These are phyloP conservation scores for Mamestra brassicae DNA, from an alignment of 2,888 invertebrate species.

Conservation along the genomic window DNA sequence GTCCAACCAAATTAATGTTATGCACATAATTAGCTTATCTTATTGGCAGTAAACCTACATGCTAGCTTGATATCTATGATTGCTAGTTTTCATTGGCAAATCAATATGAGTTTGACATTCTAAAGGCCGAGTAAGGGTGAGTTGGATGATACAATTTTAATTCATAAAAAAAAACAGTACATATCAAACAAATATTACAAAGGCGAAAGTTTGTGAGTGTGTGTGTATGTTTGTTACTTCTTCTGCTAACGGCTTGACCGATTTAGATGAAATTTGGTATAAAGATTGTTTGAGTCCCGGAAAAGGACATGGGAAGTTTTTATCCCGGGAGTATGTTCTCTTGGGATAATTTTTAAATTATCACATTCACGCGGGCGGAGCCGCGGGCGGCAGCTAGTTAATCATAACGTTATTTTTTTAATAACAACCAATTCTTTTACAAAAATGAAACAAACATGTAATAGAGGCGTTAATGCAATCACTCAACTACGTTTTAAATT, in stretches of 20 bases:
- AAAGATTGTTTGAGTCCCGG: too few species aligned
- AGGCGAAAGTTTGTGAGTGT: too few species aligned
- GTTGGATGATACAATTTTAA: not conserved
- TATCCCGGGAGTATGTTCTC: too few species aligned
- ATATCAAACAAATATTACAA: too few species aligned
- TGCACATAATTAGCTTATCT: conserved; percentile 28
- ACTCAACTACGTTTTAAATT: too few species aligned
- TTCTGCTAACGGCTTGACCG: too few species aligned
- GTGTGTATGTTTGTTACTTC: too few species aligned
- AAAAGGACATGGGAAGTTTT: too few species aligned
- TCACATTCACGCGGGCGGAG: too few species aligned
- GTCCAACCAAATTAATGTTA: conserved; percentile 17
- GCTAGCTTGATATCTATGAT: conserved; percentile 8
- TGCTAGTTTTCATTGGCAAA: conserved; percentile 20
- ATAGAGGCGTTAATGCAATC: not conserved
- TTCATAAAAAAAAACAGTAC: not conserved
- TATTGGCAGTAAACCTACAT: conserved; percentile 25
- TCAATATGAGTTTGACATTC: conserved; percentile 40
- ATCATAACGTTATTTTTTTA: not conserved
- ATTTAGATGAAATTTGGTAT: too few species aligned
- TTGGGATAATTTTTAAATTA: too few species aligned
- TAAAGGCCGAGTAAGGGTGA: conserved; percentile 13
- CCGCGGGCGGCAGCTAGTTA: too few species aligned
- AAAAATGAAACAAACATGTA: not conserved
- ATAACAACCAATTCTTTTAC: not conserved